Evolutionary conservation across 2,888 invertebrate species (phyloP), one percentile per base, ranked within the genome.

Genomic region (Melieria omissa): DNA sequence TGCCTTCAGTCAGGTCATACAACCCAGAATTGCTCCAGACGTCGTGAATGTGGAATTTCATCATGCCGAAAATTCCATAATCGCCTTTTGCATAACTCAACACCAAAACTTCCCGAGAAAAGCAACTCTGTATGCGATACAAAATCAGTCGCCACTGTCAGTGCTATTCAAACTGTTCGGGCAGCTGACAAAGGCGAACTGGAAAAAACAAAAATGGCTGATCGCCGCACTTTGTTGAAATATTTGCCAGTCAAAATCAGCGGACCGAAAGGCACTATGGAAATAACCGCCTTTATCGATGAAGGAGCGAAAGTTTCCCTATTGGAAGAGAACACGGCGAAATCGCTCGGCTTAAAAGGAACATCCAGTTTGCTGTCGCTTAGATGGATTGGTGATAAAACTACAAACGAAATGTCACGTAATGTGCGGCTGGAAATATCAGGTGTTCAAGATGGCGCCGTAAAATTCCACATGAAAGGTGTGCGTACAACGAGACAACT

Each of bases 1-100:
- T 55, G 16, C 16, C 55, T 55, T 8, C 14, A 55, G 3, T 4
- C 55, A 9, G 55, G 16, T 10, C 55, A n/a, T n/a, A n/a, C n/a
- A 57, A 57, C 58, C 9, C 58, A 58, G 12, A 58, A 58, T 9
- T 58, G n/a, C n/a, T n/a, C n/a, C n/a, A n/a, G 58, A 60, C 42
- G 12, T 41, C 58, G 58, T 5, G 58, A 41, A 42, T 60, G 58
- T 60, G 58, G 9, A 41, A 60, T 60, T 60, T 12, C 4, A 42
- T 60, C 42, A 2, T 60, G 58, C 46, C 12, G 62, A 12, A 46
- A 46, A 46, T n/a, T n/a, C 9, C 62, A 62, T 16, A 62, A 46
- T 46, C 62, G 62, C 46, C 46, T 62, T 3, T 9, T 62, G 4
- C 62, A 62, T 45, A 62, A 62, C 14, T 45, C 14, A 5, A 62